Base-by-base conservation (phyloP, 2,113 vertebrate genomes). In the Halcyon malimbica region DNA sequence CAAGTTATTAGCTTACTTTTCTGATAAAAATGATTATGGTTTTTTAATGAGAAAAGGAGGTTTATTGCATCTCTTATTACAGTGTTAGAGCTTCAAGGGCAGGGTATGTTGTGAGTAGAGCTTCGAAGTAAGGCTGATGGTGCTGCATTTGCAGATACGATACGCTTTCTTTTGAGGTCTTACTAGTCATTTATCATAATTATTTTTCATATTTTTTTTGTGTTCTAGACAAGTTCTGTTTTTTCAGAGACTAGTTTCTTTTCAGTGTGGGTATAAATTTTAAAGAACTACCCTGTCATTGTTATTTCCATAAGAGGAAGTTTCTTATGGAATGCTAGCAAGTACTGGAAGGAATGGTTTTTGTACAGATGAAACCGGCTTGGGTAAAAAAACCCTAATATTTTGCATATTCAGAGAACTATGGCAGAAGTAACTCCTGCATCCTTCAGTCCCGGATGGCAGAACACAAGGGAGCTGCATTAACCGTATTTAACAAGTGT, bases 311-410 rank as follows among this genome's bases (percentile, higher is more conserved):
- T 10, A 60, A 9, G 11, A 33, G 92, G 50, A 85, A 56, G n/a
- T 60, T 74, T 95, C 68, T 71, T 67, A 39, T 5, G 25, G 35
- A 33, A 35, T 79, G 70, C 46, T 60, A 93, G 7, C 25, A 86
- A 6, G 87, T 42, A 24, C 67, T 94, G 86, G 78, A 39, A 94
- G 78, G 80, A 91, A 90, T 51, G 31, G 18, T 85, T 94, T 90
- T 67, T 56, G 11, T 57, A 18, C 6, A 71, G 53, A 42, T 42
- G 42, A 42, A 42, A 42, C 28, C 42, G 41, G 20, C 23, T 54
- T 80, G 76, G 37, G 79, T 59, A 60, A 46, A 31, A 9, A 18
- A 64, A 37, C 11, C 37, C 13, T 50, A 29, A 29, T 44, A 9
- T n/a, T 26, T 37, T 59, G 13, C 29, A 1, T 11, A 10, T 35